Base-by-base conservation (phyloP, 2,888 invertebrate species). In the Callosobruchus maculatus region DNA sequence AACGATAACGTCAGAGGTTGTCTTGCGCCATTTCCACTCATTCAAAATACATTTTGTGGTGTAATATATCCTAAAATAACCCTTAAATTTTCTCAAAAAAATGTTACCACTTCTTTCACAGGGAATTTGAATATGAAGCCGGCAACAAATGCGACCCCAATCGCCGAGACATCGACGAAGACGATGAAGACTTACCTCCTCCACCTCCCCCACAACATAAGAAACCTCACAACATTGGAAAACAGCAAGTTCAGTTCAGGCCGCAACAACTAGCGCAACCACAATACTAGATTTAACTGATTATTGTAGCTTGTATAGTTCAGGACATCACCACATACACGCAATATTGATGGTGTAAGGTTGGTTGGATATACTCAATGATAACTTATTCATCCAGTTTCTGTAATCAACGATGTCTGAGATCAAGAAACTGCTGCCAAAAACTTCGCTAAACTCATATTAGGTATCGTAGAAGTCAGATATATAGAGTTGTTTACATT, bases 61-160 rank as follows among this genome's bases (percentile, higher is more conserved):
- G 9, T 5, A 9, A 30, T 5, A 30, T 30, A 9, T 30, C 30
- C 9, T 9, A 20, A 30, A 68, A 68, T 69, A 18, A 74, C 7
- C n/a, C n/a, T n/a, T n/a, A 49, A 30, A 13, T 49, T 49, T 49
- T 49, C 49, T 1, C 13, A 49, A 49, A 5, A 49, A 13, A 18
- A n/a, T 26, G 68, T 31, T 67, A 72, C n/a, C n/a, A n/a, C n/a
- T 21, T 71, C 69, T 49, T 71, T 79, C 76, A 21, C 73, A 82
- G 95, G 9, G 95, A 95, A 84, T 95, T 94, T 86, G 91, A 92
- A 78, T 95, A 95, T 84, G 94, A 93, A 85, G 94, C 94, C 21
- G 95, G 95, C 70, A 94, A 93, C 80, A 91, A 88, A 77, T 94
- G 93, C 81, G 92, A 92, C 84, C 90, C 90, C 83, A 85, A 87